Conservation (phyloP, 2,888 invertebrate genomes). For the Azorinus chamasolen region DNA sequence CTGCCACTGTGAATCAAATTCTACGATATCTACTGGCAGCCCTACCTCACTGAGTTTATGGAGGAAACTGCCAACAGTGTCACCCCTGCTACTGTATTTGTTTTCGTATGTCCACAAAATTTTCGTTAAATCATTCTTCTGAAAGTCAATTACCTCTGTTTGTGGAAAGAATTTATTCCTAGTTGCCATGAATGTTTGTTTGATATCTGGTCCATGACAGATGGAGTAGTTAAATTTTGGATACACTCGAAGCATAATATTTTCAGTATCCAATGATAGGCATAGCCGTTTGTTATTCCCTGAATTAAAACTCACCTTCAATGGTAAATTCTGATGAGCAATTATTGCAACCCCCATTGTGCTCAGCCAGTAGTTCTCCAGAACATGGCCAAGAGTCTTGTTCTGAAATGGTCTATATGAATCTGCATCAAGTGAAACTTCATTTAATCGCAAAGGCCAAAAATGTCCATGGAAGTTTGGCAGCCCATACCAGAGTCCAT, state of each 20-base stretch:
- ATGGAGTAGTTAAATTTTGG: slow-evolving; percentile 60
- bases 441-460: slow-evolving; percentile 59
- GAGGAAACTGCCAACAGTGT: slow-evolving; percentile 51
- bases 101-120: slow-evolving; percentile 58
- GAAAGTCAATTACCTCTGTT: slow-evolving; percentile 25
- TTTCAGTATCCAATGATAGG: slow-evolving; percentile 54
- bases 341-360: slow-evolving; percentile 63
- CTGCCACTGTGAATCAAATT: slow-evolving; percentile 95
- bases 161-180: slow-evolving; percentile 55
- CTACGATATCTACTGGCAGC: slow-evolving; percentile 85
- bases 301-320: slow-evolving; percentile 64
- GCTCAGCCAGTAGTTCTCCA: slow-evolving; percentile 68
- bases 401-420: slow-evolving; percentile 56
- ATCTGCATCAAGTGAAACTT: slow-evolving; percentile 31
- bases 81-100: slow-evolving; percentile 26
- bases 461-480: slow-evolving; percentile 58
- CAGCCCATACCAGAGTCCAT: slow-evolving; percentile 70
- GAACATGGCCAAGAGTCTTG: slow-evolving; percentile 47
- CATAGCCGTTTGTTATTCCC: slow-evolving; percentile 58
- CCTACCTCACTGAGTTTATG: slow-evolving; percentile 66
- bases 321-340: slow-evolving; percentile 53
- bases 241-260: slow-evolving; percentile 10
- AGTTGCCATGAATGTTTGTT: slow-evolving; percentile 52
- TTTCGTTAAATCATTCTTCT: slow-evolving; percentile 48
- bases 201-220: slow-evolving; percentile 68